A percentile compares a stretch with the other conserved stretches of the same genome.
Evolutionary conservation across 2,888 invertebrate genomes (phyloP).

Genomic region (Protonemura montana): DNA sequence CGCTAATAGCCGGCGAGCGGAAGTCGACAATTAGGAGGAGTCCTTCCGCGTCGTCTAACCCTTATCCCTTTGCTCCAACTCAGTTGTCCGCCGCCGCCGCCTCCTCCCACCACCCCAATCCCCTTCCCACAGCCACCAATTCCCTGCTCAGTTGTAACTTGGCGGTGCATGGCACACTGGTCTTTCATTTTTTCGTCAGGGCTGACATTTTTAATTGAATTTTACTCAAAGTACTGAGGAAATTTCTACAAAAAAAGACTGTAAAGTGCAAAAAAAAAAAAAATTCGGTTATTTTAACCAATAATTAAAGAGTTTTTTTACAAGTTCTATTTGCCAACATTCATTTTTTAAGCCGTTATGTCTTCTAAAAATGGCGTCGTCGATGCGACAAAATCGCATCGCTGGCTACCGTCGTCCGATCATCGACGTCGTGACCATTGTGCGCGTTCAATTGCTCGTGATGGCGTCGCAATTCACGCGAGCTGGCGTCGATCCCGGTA

Average conservation of each 20-base stretch:
- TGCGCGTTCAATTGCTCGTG: background rate
- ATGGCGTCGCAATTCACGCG: background rate
- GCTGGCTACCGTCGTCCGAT: background rate
- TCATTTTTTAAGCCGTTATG: too few relatives aligned
- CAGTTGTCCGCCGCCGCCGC: background rate
- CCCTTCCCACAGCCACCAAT: background rate
- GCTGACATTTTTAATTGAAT: background rate
- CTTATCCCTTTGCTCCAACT: background rate
- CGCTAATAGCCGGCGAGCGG: slow-evolving; percentile 12
- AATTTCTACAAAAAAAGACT: background rate
- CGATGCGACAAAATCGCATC: background rate
- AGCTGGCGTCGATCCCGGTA: too few relatives aligned
- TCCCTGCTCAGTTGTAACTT: background rate
- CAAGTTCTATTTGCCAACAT: too few relatives aligned
- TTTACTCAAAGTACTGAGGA: background rate
- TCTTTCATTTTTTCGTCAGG: background rate
- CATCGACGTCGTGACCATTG: background rate
- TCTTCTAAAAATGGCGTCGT: background rate
- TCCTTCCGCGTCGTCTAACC: slow-evolving; percentile 19
- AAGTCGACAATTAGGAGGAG: slow-evolving; percentile 9
- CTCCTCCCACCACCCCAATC: background rate
- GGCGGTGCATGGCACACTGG: background rate
- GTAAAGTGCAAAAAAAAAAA: background rate
- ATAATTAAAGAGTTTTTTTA: too few relatives aligned
- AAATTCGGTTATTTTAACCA: too few relatives aligned